Percentiles rank a stretch among this genome's conserved stretches.
phyloP scores from a whole-genome alignment of 2,888 invertebrate genomes.

The Onchidella celtica region DNA sequence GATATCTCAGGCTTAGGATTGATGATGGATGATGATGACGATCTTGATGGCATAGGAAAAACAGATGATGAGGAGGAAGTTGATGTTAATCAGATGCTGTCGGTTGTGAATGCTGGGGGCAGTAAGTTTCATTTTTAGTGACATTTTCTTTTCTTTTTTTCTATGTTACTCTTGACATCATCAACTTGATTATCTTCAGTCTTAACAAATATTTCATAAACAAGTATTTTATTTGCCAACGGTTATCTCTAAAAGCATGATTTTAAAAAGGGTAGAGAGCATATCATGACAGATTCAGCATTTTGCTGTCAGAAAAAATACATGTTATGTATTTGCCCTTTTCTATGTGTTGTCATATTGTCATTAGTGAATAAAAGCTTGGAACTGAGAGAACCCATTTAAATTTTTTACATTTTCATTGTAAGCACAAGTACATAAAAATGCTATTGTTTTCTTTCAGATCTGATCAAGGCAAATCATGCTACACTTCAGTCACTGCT shows the following conservation, averaged over 20 bases:
- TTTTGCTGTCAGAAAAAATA: no score
- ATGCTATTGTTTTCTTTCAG: slow-evolving; percentile 5
- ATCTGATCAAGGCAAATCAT: slow-evolving; percentile 53
- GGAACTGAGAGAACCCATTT: no score
- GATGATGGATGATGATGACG: slow-evolving; percentile 45
- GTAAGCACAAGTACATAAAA: no score
- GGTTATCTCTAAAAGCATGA: no score
- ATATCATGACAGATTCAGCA: no score
- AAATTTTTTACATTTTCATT: no score
- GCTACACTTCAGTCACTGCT: slow-evolving; percentile 72
- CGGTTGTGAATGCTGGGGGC: slow-evolving; percentile 40
- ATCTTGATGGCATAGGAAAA: slow-evolving; percentile 3
- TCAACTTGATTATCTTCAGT: no score
- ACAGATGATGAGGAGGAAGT: slow-evolving; percentile 28
- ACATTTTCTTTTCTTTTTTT: not conserved
- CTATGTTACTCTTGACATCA: not conserved
- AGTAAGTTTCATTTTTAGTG: slow-evolving; percentile 25
- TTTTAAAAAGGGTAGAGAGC: no score
- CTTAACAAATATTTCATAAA: no score
- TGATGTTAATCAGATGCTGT: slow-evolving; percentile 40
- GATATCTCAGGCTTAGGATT: slow-evolving; percentile 7
- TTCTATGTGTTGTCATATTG: not conserved
- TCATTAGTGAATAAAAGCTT: not conserved
- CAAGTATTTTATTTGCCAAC: no score
- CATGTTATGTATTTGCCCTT: not conserved